Evolutionary conservation across 2,888 invertebrate species (phyloP), one percentile per base, ranked within the genome.

Genomic region (Papilio demoleus): DNA sequence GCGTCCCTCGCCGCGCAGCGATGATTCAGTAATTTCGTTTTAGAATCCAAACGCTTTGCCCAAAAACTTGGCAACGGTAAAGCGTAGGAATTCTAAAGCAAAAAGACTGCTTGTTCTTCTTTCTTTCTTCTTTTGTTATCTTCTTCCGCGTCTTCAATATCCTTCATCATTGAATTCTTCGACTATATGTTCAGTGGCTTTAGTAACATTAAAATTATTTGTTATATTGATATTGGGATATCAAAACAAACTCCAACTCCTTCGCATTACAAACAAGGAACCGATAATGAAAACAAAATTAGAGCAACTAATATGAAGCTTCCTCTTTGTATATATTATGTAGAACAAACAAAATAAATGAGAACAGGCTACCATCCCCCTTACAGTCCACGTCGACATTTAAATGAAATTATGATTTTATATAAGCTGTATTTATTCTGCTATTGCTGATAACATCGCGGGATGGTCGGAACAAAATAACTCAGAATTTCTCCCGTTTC

Each of bases 1-100:
- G 45, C 42, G 9, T 59, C 65, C 8, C 58, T 38, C 62, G 22
- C 47, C 70, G 59, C 62, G 74, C 59, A 60, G 59, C 42, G 72
- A 47, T 47, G 60, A 27, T 69, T 72, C 85, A 83, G 88, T 82
- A 84, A 93, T 94, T 95, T 93, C 88, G 97, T 96, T 97, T 97
- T 96, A 97, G 97, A 97, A 97, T 97, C 97, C 97, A 96, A 97
- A 97, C 97, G 97, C 97, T 97, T 97, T 97, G 96, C 97, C 97
- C 88, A 94, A 93, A 87, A 89, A 84, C 90, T 88, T 88, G 92
- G 92, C 91, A 92, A 95, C 95, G 96, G 97, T 97, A 97, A 97
- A 97, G 97, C 97, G 97, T 97, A 97, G 97, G 97, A 97, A 97
- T 97, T 97, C 97, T 97, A 97, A 97, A 96, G 93, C 96, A 90